A percentile compares a stretch with the other conserved stretches of the same genome.
Evolutionary conservation across 2,888 invertebrate genomes (phyloP).

Genomic region (Coelinius sp.): DNA sequence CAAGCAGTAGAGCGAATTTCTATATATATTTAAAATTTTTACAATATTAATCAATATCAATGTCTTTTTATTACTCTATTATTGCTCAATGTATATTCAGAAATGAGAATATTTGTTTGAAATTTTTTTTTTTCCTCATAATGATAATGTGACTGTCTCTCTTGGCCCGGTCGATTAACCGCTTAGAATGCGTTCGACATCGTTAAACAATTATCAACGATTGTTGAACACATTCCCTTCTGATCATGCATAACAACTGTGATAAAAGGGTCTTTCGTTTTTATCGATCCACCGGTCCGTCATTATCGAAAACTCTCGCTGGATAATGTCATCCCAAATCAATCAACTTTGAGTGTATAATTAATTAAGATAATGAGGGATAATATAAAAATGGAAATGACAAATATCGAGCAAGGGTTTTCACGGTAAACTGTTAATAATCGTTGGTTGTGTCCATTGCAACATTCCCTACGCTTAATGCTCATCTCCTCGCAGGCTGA

Average conservation of each 20-base stretch:
- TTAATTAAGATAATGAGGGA: not conserved
- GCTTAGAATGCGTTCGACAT: slow-evolving; percentile 18
- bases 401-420: slow-evolving; percentile 24
- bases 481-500: slow-evolving; percentile 77
- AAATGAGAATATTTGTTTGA: too few relatives aligned
- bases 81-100: not conserved
- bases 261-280: slow-evolving; percentile 44
- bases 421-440: slow-evolving; percentile 62
- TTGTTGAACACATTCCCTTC: slow-evolving; percentile 37
- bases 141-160: slow-evolving; percentile 23
- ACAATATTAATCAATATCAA: not conserved
- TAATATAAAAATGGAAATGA: slow-evolving; percentile 1
- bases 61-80: slow-evolving; percentile 11
- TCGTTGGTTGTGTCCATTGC: slow-evolving; percentile 64
- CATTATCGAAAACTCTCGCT: slow-evolving; percentile 58
- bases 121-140: not conserved
- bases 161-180: slow-evolving; percentile 35
- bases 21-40: not conserved
- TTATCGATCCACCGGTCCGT: slow-evolving; percentile 60
- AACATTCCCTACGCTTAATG: slow-evolving; percentile 71
- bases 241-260: slow-evolving; percentile 41
- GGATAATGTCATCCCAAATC: slow-evolving; percentile 29
- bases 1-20: slow-evolving; percentile 33
- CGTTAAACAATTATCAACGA: not conserved
- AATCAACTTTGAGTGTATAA: not conserved